Evolutionary conservation across 2,888 invertebrate genomes (phyloP).

Genomic region (Copidosoma aretas): DNA sequence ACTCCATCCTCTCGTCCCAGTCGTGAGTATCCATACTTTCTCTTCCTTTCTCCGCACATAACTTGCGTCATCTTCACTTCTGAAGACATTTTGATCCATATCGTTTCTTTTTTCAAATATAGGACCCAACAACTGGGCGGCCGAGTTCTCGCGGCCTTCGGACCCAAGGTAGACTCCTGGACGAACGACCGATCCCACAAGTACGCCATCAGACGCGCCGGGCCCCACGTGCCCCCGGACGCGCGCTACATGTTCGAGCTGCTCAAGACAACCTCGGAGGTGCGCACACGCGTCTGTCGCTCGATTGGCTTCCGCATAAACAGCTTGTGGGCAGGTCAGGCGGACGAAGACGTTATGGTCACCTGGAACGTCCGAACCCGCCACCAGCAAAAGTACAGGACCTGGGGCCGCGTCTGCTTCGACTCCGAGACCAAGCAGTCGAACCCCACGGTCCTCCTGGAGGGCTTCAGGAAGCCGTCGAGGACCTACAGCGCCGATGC

Average conservation of each 20-base stretch:
- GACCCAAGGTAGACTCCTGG: slow-evolving; percentile 48
- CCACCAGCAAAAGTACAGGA: slow-evolving; percentile 62
- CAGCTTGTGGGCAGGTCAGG: slow-evolving; percentile 45
- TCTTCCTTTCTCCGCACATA: neutral
- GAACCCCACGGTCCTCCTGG: slow-evolving; percentile 42
- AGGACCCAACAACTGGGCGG: slow-evolving; percentile 32
- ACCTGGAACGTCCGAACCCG: slow-evolving; percentile 47
- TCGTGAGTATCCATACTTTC: slow-evolving; percentile 32
- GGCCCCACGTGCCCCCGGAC: slow-evolving; percentile 48
- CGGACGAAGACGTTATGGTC: slow-evolving; percentile 41
- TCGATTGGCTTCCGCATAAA: slow-evolving; percentile 49
- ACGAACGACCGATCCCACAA: slow-evolving; percentile 39
- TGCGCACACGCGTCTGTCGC: slow-evolving; percentile 45
- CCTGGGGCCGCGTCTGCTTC: slow-evolving; percentile 78
- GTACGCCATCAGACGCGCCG: slow-evolving; percentile 43
- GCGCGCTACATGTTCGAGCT: slow-evolving; percentile 57
- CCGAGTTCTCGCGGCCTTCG: slow-evolving; percentile 48
- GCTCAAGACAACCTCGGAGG: slow-evolving; percentile 47
- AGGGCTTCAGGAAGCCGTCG: slow-evolving; percentile 64
- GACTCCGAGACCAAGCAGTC: slow-evolving; percentile 66
- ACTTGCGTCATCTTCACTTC: neutral
- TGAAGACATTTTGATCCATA: neutral
- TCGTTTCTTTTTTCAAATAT: too few species aligned
- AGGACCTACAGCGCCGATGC: slow-evolving; percentile 66
- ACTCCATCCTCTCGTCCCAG: slow-evolving; percentile 18